These are phyloP conservation scores for Brachyalestes nurse DNA, from an alignment of 2,797 vertebrate species.

Conservation along the genomic window DNA sequence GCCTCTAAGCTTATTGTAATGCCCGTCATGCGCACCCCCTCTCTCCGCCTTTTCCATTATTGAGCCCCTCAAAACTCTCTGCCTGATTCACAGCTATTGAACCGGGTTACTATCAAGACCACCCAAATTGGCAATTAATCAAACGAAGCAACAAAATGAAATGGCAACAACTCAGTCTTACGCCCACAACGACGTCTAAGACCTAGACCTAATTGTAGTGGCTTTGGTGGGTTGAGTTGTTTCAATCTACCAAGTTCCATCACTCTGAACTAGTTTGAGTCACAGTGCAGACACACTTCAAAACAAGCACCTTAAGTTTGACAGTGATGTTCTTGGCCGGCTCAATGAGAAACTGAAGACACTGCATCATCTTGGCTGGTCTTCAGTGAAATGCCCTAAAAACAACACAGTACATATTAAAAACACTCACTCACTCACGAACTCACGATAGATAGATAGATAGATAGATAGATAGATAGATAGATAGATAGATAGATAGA, in stretches of 20 bases:
- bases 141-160: neutral
- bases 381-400: constrained; percentile 42
- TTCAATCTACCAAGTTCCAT: neutral
- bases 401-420: neutral
- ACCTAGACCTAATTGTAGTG: neutral
- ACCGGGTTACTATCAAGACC: neutral
- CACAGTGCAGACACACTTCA: neutral
- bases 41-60: constrained; percentile 7
- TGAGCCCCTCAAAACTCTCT: neutral
- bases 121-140: constrained; percentile 7
- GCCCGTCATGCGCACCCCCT: constrained; percentile 45
- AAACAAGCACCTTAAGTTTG: constrained; percentile 76
- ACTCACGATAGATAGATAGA: too few relatives aligned
- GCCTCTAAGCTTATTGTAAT: constrained; percentile 63
- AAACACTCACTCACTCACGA: too few relatives aligned
- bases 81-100: constrained; percentile 10
- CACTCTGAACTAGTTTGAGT: neutral
- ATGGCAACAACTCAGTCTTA: neutral
- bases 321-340: constrained; percentile 78
- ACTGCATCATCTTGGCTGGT: constrained; percentile 79
- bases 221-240: neutral
- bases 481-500: too few relatives aligned
- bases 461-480: too few relatives aligned
- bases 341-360: constrained; percentile 82
- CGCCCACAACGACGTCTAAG: neutral